These are phyloP conservation scores for Glaucopsyche alexis DNA, from an alignment of 2,888 invertebrate genomes.

Conservation along the genomic window DNA sequence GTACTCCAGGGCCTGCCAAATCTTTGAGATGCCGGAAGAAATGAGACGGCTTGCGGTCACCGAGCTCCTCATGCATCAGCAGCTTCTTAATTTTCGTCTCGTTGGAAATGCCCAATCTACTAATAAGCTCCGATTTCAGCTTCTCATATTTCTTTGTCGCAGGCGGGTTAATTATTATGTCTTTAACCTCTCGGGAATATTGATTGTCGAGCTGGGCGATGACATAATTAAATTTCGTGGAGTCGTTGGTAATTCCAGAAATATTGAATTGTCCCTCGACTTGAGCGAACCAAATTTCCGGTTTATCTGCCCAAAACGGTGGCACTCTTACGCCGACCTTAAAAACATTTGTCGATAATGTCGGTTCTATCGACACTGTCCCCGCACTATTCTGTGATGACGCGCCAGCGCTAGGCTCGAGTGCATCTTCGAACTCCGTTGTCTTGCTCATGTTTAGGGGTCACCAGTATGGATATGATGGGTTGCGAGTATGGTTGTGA, in stretches of 20 bases:
- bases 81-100: not conserved
- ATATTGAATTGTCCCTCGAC: not conserved
- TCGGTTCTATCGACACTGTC: too few species aligned
- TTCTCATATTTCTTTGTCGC: not conserved
- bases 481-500: too few species aligned
- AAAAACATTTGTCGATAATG: too few species aligned
- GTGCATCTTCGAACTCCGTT: too few species aligned
- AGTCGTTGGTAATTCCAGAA: not conserved
- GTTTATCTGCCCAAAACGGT: not conserved
- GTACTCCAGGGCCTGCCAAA: not conserved
- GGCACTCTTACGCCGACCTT: constrained; percentile 36
- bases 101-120: not conserved
- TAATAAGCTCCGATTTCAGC: not conserved
- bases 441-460: too few species aligned
- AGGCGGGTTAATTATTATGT: not conserved
- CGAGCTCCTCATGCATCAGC: not conserved
- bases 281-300: not conserved
- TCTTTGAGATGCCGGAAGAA: not conserved
- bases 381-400: too few species aligned
- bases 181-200: not conserved
- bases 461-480: too few species aligned
- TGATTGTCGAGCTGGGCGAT: not conserved
- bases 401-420: too few species aligned
- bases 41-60: not conserved
- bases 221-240: not conserved